These are phyloP conservation scores for Epizoanthus ramosus DNA, from an alignment of 92 coral and sea anemone species.

Conservation along the genomic window DNA sequence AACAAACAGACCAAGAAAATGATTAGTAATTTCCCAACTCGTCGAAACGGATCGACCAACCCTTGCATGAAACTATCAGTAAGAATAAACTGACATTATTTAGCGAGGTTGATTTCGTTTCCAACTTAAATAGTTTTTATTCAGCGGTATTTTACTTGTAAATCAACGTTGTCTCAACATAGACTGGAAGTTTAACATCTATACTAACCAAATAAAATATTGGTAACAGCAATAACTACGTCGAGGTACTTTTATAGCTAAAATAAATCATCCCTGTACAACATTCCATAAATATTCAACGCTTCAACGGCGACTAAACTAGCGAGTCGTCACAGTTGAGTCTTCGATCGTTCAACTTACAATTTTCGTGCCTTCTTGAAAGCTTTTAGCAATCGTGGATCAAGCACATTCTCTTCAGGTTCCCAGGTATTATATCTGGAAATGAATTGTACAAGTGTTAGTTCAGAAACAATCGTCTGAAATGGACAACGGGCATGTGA, in stretches of 20 bases:
- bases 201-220: conserved; percentile 1
- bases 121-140: conserved; percentile 39
- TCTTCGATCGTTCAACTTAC: conserved; percentile 6
- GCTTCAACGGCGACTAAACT: conserved; percentile 35
- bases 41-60: conserved; percentile 15
- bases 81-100: background rate
- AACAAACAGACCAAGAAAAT: conserved; percentile 42
- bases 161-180: conserved; percentile 10
- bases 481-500: conserved; percentile 13
- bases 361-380: conserved; percentile 61
- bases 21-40: conserved; percentile 26
- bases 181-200: background rate
- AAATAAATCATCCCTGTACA: conserved; percentile 17
- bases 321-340: conserved; percentile 14
- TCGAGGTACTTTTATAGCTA: conserved; percentile 32
- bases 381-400: conserved; percentile 89
- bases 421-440: conserved; percentile 97
- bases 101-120: conserved; percentile 29
- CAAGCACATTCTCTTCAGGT: conserved; percentile 97
- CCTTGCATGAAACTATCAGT: conserved; percentile 3
- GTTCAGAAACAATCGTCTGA: conserved; percentile 15
- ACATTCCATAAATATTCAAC: conserved; percentile 48
- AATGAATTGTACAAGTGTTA: conserved; percentile 26
- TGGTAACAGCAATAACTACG: background rate
- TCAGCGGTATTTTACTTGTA: conserved; percentile 21